Base-by-base conservation (phyloP, 1,140 invertebrate species). In the Pogonognathellus flavescens region DNA sequence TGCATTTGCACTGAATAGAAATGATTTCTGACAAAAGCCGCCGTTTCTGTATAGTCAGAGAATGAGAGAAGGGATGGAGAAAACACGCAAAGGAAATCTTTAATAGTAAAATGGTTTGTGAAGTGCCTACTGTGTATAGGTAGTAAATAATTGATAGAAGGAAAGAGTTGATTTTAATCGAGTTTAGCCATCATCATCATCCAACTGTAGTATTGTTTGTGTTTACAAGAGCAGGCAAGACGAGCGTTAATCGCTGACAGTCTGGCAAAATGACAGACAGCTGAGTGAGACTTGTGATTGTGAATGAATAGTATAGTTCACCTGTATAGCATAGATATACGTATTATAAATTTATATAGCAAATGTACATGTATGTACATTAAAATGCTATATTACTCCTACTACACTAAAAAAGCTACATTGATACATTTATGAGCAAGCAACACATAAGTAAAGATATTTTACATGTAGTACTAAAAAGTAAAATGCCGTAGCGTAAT, bases 181-280 rank as follows among this genome's bases (percentile, higher is more conserved):
- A 57, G 11, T 76, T 76, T 25, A 76, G 70, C 70, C n/a, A 76
- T 76, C 70, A 76, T 49, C 70, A 31, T 16, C 11, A 50, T 41
- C 31, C 31, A 76, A 76, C 9, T 13, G 66, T 25, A 70, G 31
- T 49, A 76, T 76, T 76, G 70, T 76, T 76, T 49, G 70, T 76
- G 70, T 31, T 76, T 76, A 76, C 49, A 76, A 76, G 70, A 76
- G 31, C 70, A 76, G 41, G 25, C 14, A 76, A 76, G 70, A 76
- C 70, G 70, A 76, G 70, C 70, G 41, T 31, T 76, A 76, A 76
- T 76, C 41, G 70, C 70, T 76, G 31, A 76, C 31, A 76, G 70
- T 31, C 31, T 76, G 70, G 70, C 70, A 76, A 76, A 76, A 9
- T 76, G 70, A 76, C 70, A 76, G 70, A 76, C 70, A 76, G 70